These are phyloP conservation scores for Casuarius casuarius DNA, from an alignment of 2,113 vertebrate genomes.

Conservation along the genomic window DNA sequence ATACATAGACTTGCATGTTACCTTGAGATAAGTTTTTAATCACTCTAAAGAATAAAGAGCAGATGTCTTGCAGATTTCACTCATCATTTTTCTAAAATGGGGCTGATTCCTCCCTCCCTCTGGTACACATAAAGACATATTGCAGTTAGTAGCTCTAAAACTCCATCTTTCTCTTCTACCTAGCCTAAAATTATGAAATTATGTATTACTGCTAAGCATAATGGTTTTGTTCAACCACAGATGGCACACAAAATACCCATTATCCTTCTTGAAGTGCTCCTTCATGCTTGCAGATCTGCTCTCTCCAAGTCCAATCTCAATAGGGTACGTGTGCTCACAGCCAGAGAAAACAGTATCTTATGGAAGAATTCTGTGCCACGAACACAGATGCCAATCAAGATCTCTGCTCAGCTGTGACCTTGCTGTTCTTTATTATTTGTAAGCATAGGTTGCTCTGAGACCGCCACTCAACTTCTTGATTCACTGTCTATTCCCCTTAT, in stretches of 20 bases:
- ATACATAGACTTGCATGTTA: neutral
- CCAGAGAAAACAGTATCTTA: neutral
- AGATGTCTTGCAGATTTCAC: neutral
- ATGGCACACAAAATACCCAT: neutral
- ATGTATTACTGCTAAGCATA: neutral
- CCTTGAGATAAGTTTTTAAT: neutral
- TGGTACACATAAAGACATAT: neutral
- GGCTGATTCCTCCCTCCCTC: neutral
- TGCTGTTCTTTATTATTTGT: neutral
- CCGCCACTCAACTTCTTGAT: neutral
- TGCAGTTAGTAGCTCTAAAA: neutral
- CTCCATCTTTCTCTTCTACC: neutral
- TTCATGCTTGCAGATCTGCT: neutral
- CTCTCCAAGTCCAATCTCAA: neutral
- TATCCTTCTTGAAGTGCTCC: neutral
- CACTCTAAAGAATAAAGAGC: neutral
- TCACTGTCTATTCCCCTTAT: neutral
- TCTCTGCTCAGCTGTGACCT: neutral
- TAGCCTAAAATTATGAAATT: neutral
- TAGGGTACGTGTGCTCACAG: neutral
- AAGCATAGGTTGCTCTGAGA: neutral
- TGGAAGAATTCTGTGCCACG: neutral
- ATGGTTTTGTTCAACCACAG: neutral
- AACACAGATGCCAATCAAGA: neutral
- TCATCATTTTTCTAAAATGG: neutral